Base-by-base conservation (phyloP, 2,888 invertebrate genomes). In the Chrysotoxum bicinctum region DNA sequence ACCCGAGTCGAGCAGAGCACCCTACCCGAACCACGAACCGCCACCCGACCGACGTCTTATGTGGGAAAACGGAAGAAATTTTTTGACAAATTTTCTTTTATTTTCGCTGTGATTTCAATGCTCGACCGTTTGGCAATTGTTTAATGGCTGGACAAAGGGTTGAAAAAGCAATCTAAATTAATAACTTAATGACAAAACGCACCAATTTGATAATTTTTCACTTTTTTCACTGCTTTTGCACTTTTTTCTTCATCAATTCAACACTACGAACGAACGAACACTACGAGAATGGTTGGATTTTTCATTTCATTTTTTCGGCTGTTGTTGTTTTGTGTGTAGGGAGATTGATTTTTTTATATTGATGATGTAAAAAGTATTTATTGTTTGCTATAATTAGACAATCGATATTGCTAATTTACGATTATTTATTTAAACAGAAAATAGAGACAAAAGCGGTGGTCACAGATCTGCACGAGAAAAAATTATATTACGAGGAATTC, bases 401-500 rank as follows among this genome's bases (percentile, higher is more conserved):
- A 64, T 64, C 64, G 32, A 64, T 62, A 64, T 77, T 58, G 60
- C n/a, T 62, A 56, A 50, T 30, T 58, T 58, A 56, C 68, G 48
- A 35, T 16, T 35, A 26, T 26, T 56, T 73, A 60, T 66, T 60
- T 70, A 64, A 68, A 26, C 37, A 70, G 48, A 68, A 62, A 73
- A 69, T 64, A 64, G 45, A 56, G 73, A 76, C 66, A 56, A 76
- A 85, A 56, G 81, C 85, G 73, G 62, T 79, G 48, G 73, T 76
- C 76, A 72, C 45, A 45, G 69, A 76, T 76, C 75, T 56, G 76
- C 76, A 85, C 85, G 77, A 72, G 74, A 85, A 81, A 84, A 80
- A 66, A 66, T 64, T 73, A 77, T 76, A 75, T 77, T 77, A 77
- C 81, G 81, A 85, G 73, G 48, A 80, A 64, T 64, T 45, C 60